Evolutionary conservation across 2,888 invertebrate species (phyloP).

Genomic region (Polydrusus cervinus): DNA sequence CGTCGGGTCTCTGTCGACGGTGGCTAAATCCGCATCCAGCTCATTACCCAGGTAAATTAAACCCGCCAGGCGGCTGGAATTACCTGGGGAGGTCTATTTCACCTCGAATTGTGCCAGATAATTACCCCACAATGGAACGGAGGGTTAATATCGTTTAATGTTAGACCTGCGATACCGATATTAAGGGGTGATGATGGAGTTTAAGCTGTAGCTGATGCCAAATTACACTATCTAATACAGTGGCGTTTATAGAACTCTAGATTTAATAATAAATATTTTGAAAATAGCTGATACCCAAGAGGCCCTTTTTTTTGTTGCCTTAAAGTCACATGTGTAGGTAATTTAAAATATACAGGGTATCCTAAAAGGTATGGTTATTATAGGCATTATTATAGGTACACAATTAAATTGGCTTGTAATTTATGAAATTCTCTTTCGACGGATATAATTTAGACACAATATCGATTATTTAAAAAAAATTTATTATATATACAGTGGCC

Average conservation of each 20-base stretch:
- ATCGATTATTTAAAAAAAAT: too few relatives aligned
- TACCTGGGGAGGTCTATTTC: conserved; percentile 66
- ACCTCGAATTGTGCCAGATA: conserved; percentile 54
- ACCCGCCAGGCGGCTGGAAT: conserved; percentile 60
- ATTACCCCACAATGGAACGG: conserved; percentile 50
- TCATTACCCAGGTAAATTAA: conserved; percentile 71
- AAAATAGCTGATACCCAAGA: too few relatives aligned
- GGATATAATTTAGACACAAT: too few relatives aligned
- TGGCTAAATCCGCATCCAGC: conserved; percentile 65
- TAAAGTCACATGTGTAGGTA: too few relatives aligned
- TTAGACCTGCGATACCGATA: conserved; percentile 25
- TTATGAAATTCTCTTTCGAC: too few relatives aligned
- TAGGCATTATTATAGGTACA: too few relatives aligned
- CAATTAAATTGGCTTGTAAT: too few relatives aligned
- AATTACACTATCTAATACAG: background rate
- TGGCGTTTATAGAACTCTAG: too few relatives aligned
- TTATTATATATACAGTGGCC: too few relatives aligned
- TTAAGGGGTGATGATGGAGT: conserved; percentile 26
- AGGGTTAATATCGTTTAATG: conserved; percentile 52
- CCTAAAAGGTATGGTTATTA: too few relatives aligned
- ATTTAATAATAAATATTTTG: background rate
- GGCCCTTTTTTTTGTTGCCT: too few relatives aligned
- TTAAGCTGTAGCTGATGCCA: background rate
- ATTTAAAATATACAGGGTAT: too few relatives aligned
- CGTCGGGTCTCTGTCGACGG: conserved; percentile 47